Base-by-base conservation (phyloP, 2,888 invertebrate species). In the Dryobotodes eremita region DNA sequence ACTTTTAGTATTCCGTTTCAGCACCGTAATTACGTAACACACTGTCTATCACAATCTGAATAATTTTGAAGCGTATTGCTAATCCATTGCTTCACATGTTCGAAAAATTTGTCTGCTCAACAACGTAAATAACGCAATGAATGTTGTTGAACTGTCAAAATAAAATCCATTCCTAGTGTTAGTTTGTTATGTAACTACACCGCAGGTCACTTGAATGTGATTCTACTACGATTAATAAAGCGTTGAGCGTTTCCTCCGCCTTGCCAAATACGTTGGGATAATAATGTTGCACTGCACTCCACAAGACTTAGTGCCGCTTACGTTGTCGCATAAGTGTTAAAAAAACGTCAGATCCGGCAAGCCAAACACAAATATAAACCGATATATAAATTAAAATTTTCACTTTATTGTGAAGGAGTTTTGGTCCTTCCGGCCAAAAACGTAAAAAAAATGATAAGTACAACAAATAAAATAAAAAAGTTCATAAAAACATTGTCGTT, bases 401-500 rank as follows among this genome's bases (percentile, higher is more conserved):
- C 42, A 46, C 42, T 10, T 68, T 20, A 57, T 11, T 11, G 7
- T 17, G 0, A 48, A 2, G 15, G 11, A 6, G 50, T 31, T 31
- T 20, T 5, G 2, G 64, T 26, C 20, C 8, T 36, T 75, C 7
- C 10, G 2, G 15, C 5, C 17, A 46, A 8, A 31, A 46, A 17
- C 1, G 26, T n/a, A 31, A 42, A 53, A n/a, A 42, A 8, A 64
- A 55, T 2, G 0, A 59, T 53, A 57, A 46, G 3, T 10, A 17
- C 5, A 61, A 78, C 5, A 62, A 77, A 61, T 61, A 57, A 70
- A 77, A 66, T 62, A 57, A 42, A 71, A 55, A 53, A 62, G 59
- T n/a, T 13, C n/a, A 72, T 81, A 62, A 81, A 75, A 81, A 73
- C 69, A 23, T n/a, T 73, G 61, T 71, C 65, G 77, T 66, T 75